A percentile compares a stretch with the other conserved stretches of the same genome.
phyloP scores from a whole-genome alignment of 2,113 vertebrate genomes.

The Engystomops pustulosus region DNA sequence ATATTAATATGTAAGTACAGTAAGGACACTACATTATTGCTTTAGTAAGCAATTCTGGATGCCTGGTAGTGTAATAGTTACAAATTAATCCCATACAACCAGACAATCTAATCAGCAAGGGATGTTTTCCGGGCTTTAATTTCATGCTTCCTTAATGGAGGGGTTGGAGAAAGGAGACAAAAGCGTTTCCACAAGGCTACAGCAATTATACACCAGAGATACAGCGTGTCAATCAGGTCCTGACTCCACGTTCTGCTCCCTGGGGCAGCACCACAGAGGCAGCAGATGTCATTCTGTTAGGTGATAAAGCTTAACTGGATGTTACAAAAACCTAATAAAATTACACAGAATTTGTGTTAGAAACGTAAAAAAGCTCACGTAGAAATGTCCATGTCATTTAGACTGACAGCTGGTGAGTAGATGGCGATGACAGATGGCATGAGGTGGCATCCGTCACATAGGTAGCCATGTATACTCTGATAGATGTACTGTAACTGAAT shows the following conservation, averaged over 20 bases:
- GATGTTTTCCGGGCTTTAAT: slow-evolving; percentile 55
- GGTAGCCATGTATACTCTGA: too few relatives aligned
- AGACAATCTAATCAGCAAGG: slow-evolving; percentile 54
- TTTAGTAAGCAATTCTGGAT: background rate
- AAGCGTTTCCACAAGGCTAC: slow-evolving; percentile 60
- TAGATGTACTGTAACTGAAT: too few relatives aligned
- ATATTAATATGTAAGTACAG: slow-evolving; percentile 7
- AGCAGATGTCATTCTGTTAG: slow-evolving; percentile 63
- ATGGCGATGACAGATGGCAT: too few relatives aligned
- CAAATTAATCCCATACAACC: slow-evolving; percentile 20
- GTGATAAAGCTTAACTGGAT: slow-evolving; percentile 3
- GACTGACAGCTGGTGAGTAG: background rate
- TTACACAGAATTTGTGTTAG: background rate
- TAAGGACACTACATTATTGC: background rate
- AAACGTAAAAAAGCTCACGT: background rate
- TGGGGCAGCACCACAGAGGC: slow-evolving; percentile 60
- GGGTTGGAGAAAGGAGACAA: slow-evolving; percentile 59
- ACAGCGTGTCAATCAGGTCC: slow-evolving; percentile 62
- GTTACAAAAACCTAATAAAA: slow-evolving; percentile 23
- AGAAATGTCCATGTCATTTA: background rate
- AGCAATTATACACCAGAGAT: slow-evolving; percentile 62
- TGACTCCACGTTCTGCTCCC: slow-evolving; percentile 60
- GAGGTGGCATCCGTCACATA: too few relatives aligned
- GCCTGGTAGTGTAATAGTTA: slow-evolving; percentile 26
- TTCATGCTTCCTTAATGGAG: slow-evolving; percentile 54